Conservation (phyloP, 1,140 invertebrate species). For the Rhyacophila brunnea region DNA sequence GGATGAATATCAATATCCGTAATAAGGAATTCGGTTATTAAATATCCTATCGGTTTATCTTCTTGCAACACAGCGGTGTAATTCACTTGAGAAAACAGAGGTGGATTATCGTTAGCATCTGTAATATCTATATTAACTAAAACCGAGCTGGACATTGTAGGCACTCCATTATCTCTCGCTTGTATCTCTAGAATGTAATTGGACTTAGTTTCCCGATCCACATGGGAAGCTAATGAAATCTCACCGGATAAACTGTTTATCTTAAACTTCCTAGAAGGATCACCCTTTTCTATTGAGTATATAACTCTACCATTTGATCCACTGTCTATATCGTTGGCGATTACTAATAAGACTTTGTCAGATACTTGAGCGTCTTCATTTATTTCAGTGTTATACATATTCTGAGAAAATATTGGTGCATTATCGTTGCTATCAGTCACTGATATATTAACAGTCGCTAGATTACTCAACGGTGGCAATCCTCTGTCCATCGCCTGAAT, state of each 20-base stretch:
- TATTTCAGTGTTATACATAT: slow-evolving; percentile 70
- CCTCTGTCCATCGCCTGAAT: slow-evolving; percentile 85
- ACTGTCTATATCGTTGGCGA: slow-evolving; percentile 74
- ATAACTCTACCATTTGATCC: slow-evolving; percentile 68
- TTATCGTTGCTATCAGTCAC: slow-evolving; percentile 85
- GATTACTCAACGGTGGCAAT: slow-evolving; percentile 72
- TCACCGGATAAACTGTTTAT: slow-evolving; percentile 72
- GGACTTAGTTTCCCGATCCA: slow-evolving; percentile 77
- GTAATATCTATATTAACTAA: slow-evolving; percentile 73
- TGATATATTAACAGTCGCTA: slow-evolving; percentile 78
- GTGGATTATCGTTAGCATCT: slow-evolving; percentile 84
- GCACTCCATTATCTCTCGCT: slow-evolving; percentile 71
- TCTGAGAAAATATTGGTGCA: slow-evolving; percentile 72
- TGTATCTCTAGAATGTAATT: slow-evolving; percentile 71
- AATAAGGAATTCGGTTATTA: slow-evolving; percentile 76
- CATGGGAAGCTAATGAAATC: slow-evolving; percentile 62
- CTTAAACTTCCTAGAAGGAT: slow-evolving; percentile 69
- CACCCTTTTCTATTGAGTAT: slow-evolving; percentile 74
- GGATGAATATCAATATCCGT: slow-evolving; percentile 77
- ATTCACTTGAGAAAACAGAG: slow-evolving; percentile 68
- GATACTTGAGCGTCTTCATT: slow-evolving; percentile 70
- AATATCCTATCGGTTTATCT: slow-evolving; percentile 72
- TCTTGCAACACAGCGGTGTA: slow-evolving; percentile 79
- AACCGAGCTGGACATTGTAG: slow-evolving; percentile 66
- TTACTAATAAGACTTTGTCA: slow-evolving; percentile 65